Base-by-base conservation (phyloP, 2,113 vertebrate species). In the Naja naja region DNA sequence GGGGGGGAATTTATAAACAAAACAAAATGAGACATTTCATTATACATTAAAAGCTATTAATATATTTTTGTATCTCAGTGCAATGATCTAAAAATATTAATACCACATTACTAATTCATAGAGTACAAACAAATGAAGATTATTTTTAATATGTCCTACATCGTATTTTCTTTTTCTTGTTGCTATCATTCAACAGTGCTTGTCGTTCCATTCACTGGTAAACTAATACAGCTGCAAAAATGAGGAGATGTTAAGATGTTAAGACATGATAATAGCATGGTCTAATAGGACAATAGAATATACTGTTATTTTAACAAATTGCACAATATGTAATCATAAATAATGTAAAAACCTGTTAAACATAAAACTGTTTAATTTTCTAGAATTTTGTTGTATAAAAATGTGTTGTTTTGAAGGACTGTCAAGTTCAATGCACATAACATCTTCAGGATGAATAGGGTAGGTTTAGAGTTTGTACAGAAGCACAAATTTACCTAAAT, bases 91-190 rank as follows among this genome's bases (percentile, higher is more conserved):
- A 95, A 93, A 93, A 95, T 95, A 93, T 74, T 95, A 91, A 95
- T 95, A 94, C 47, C 52, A 95, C 89, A 94, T 97, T 96, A 97
- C 60, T 97, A 96, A 96, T 93, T 92, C 92, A 94, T 81, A 93
- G 87, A 94, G 90, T 96, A 64, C 45, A 94, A 88, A 93, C 90
- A 96, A 96, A 93, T 88, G 95, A 96, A 95, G 27, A 55, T 93
- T 91, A 95, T 27, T 95, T 95, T 91, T 93, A 92, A 96, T 16
- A 53, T 94, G 94, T 94, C 96, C 95, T 96, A 97, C 95, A 92
- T 20, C 89, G 94, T n/a, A 94, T 58, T 88, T 34, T 43, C 87
- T 25, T 95, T 93, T 52, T 91, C 85, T 34, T 25, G 88, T 43
- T 93, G 92, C 94, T 95, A 81, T 95, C 91, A 94, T 18, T 86